Conservation (phyloP, 92 coral and sea anemone genomes). For the Plumapathes pennacea region DNA sequence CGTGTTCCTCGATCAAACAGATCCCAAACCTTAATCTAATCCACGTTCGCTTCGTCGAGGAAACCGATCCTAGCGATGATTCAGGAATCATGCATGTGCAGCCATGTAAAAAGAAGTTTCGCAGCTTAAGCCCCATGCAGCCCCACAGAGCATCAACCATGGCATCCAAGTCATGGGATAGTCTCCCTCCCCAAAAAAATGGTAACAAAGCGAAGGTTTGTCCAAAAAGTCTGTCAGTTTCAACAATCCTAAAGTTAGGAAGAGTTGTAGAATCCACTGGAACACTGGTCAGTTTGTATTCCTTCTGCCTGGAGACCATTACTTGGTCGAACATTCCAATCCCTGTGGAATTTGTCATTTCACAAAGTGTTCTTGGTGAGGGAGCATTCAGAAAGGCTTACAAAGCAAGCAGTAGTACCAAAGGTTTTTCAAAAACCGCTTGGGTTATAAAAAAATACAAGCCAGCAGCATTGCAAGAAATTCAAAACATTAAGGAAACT, state of each 20-base stretch:
- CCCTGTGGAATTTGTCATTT: slow-evolving; percentile 53
- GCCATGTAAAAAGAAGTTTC: too few relatives aligned
- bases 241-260: slow-evolving; percentile 54
- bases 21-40: slow-evolving; percentile 30
- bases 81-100: too few relatives aligned
- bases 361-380: slow-evolving; percentile 54
- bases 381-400: slow-evolving; percentile 53
- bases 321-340: slow-evolving; percentile 59
- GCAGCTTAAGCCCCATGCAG: too few relatives aligned
- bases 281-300: slow-evolving; percentile 47
- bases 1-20: slow-evolving; percentile 21
- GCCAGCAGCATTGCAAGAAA: slow-evolving; percentile 29
- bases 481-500: slow-evolving; percentile 27
- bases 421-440: slow-evolving; percentile 18
- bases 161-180: too few relatives aligned
- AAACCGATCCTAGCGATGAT: too few relatives aligned
- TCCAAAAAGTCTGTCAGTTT: slow-evolving; percentile 51
- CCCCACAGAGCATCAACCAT: too few relatives aligned
- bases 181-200: too few relatives aligned
- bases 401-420: slow-evolving; percentile 26
- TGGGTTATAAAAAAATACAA: slow-evolving; percentile 64
- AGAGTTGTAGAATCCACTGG: slow-evolving; percentile 39
- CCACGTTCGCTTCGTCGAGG: slow-evolving; percentile 28
- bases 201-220: too few relatives aligned
- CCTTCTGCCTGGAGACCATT: slow-evolving; percentile 45